Percentiles rank a stretch among this genome's conserved stretches.
phyloP scores from a whole-genome alignment of 2,113 vertebrate species.

The Myotis brandtii region DNA sequence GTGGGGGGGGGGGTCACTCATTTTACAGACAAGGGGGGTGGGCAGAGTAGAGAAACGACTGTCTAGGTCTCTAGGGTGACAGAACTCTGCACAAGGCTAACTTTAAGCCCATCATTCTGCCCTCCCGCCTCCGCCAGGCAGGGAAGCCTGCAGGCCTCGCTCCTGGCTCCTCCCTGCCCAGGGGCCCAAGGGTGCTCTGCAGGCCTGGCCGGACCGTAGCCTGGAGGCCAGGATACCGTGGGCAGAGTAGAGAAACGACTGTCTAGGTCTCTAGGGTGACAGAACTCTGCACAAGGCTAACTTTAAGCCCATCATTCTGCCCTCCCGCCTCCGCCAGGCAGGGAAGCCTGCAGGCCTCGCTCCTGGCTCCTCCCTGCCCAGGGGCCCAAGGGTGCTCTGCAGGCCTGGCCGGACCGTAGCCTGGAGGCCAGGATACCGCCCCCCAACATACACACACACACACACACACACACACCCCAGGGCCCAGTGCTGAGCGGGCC shows the following conservation, averaged over 20 bases:
- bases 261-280: neutral
- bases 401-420: neutral
- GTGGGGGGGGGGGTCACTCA: accelerated
- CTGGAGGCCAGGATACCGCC: neutral
- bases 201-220: neutral
- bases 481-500: too few species aligned
- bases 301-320: neutral
- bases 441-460: too few species aligned
- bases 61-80: neutral
- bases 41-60: neutral
- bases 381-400: neutral
- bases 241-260: neutral
- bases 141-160: neutral
- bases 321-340: accelerated
- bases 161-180: neutral
- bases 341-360: neutral
- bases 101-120: neutral
- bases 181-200: neutral
- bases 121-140: accelerated
- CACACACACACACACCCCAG: too few species aligned
- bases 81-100: neutral
- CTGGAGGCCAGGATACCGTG: neutral
- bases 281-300: neutral
- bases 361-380: neutral
- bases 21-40: neutral